phyloP scores from a whole-genome alignment of 2,888 invertebrate species.

The Nemotelus nigrinus region DNA sequence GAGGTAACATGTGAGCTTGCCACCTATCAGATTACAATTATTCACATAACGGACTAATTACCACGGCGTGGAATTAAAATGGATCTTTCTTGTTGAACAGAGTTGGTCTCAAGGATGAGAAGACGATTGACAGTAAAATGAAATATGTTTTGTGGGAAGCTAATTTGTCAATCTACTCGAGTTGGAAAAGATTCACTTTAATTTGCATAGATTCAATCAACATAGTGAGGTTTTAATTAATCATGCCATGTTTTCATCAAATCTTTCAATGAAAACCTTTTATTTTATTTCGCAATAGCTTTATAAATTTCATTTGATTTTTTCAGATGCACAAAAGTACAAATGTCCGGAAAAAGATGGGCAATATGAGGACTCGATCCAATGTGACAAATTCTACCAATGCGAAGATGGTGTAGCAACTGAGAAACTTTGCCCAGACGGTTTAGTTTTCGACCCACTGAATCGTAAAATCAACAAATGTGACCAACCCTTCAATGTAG shows the following conservation, averaged over 20 bases:
- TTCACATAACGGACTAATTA: not conserved
- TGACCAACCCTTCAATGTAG: conserved; percentile 91
- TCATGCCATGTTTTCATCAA: too few species aligned
- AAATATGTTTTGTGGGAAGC: too few species aligned
- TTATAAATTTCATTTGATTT: not conserved
- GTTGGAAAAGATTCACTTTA: too few species aligned
- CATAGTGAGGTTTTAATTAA: too few species aligned
- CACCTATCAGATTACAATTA: conserved; percentile 12
- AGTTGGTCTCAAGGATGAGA: too few species aligned
- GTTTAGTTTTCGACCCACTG: conserved; percentile 85
- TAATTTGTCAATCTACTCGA: too few species aligned
- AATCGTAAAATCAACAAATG: conserved; percentile 90
- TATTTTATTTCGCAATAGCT: too few species aligned
- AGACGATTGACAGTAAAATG: too few species aligned
- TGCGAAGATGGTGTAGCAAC: conserved; percentile 78
- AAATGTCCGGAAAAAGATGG: conserved; percentile 85
- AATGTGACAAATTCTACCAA: conserved; percentile 89
- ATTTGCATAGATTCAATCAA: too few species aligned
- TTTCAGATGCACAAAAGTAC: conserved; percentile 66
- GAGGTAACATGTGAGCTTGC: not conserved
- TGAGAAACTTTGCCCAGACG: conserved; percentile 86
- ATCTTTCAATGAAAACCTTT: too few species aligned
- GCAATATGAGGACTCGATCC: conserved; percentile 79
- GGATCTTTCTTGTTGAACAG: too few species aligned
- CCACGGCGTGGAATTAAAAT: too few species aligned